Evolutionary conservation across 2,888 invertebrate species (phyloP), one percentile per base, ranked within the genome.

Genomic region (Unio pictorum): DNA sequence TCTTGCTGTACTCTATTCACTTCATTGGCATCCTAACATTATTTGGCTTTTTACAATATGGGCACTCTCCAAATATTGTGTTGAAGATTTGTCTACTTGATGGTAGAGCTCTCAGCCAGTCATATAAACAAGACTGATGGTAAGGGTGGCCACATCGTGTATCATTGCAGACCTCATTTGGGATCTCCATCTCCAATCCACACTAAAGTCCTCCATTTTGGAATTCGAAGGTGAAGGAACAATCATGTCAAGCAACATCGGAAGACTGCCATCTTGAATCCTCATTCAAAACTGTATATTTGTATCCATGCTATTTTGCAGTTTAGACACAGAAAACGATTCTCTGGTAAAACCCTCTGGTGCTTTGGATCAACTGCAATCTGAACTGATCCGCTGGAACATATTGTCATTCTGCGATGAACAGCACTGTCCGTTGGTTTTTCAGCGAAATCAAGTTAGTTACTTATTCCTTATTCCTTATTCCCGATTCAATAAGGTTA

Each of bases 61-160:
- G 90, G 78, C 90, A 90, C 72, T 89, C 88, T 55, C 90, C 90
- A 83, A 89, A 90, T 30, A 90, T 80, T 20, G 87, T 84, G 74
- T 90, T 89, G 79, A 90, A 89, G 70, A 89, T 90, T 71, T 87
- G 88, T 67, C 89, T 81, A 55, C 85, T 86, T 17, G 86, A 83
- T 23, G 89, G 85, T 4, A 89, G 71, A 7, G 86, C 83, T 68
- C 87, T 76, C 65, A 90, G 73, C 89, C 89, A 89, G 88, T 90
- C 89, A 77, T 87, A 88, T 15, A 90, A 81, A 79, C 90, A 90
- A 7, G 79, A 67, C 57, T 82, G 81, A 76, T 90, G 90, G 78
- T 88, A 90, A 3, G 88, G 80, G 73, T 90, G 89, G 26, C 82
- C 84, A 81, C 90, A 90, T 56, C 86, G 79, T 8, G 81, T 56